These are phyloP conservation scores for Borostomias antarcticus DNA, from an alignment of 2,797 vertebrate genomes.

Conservation along the genomic window DNA sequence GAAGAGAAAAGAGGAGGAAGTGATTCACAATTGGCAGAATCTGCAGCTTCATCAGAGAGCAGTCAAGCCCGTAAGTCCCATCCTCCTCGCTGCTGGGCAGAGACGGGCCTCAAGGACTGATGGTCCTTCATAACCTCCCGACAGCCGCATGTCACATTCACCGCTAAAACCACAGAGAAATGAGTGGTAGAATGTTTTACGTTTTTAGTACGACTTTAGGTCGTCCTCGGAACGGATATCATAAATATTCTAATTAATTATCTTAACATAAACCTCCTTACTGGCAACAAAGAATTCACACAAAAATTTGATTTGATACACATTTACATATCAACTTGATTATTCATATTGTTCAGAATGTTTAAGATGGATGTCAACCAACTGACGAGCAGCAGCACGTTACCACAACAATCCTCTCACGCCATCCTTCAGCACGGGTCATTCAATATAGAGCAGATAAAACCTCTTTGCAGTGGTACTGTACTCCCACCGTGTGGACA, in stretches of 20 bases:
- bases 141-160: constrained; percentile 8
- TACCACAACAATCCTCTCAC: too few relatives aligned
- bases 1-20: constrained; percentile 42
- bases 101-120: constrained; percentile 58
- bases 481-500: constrained; percentile 75
- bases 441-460: too few relatives aligned
- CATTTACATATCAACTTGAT: too few relatives aligned
- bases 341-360: background rate
- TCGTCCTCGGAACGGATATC: too few relatives aligned
- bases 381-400: too few relatives aligned
- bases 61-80: constrained; percentile 64
- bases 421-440: too few relatives aligned
- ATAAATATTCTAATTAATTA: background rate
- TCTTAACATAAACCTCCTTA: too few relatives aligned
- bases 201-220: too few relatives aligned
- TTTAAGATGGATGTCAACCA: background rate
- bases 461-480: constrained; percentile 30
- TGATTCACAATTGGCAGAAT: constrained; percentile 69
- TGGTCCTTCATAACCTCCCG: constrained; percentile 30
- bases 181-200: too few relatives aligned
- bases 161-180: background rate
- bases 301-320: background rate
- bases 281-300: too few relatives aligned
- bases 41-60: constrained; percentile 79
- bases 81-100: constrained; percentile 44